Conservation (phyloP, 2,888 invertebrate species). For the Mantis religiosa region DNA sequence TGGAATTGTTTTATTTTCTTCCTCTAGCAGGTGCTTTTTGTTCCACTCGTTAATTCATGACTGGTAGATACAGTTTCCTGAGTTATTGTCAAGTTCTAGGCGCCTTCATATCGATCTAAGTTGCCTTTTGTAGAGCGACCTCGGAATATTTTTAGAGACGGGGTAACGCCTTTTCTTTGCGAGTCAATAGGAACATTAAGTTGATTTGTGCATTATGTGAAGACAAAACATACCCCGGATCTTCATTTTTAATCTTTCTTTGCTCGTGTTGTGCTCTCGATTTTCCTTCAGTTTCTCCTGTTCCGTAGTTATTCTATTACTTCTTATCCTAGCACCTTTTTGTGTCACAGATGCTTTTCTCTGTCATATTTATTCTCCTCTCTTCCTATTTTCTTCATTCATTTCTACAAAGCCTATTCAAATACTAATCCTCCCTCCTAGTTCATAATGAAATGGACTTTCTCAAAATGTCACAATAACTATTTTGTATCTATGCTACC, state of each 20-base stretch:
- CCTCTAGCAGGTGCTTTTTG: not conserved
- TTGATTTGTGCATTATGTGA: not conserved
- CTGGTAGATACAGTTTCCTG: not conserved
- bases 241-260: not conserved
- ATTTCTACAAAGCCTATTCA: no score
- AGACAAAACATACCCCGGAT: not conserved
- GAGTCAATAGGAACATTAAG: not conserved
- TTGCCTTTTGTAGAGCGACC: not conserved
- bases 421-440: no score
- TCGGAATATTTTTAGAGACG: not conserved
- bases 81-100: not conserved
- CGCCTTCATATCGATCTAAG: not conserved
- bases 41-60: not conserved
- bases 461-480: no score
- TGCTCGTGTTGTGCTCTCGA: not conserved
- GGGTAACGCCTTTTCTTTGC: not conserved
- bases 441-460: no score
- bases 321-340: not conserved
- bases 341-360: no score
- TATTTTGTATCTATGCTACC: no score
- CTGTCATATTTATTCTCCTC: no score
- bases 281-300: not conserved
- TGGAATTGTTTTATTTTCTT: not conserved
- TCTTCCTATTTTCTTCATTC: no score
- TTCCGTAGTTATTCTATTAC: not conserved